These are phyloP conservation scores for Drosophila triauraria DNA, from an alignment of 1,140 invertebrate genomes.

Conservation along the genomic window DNA sequence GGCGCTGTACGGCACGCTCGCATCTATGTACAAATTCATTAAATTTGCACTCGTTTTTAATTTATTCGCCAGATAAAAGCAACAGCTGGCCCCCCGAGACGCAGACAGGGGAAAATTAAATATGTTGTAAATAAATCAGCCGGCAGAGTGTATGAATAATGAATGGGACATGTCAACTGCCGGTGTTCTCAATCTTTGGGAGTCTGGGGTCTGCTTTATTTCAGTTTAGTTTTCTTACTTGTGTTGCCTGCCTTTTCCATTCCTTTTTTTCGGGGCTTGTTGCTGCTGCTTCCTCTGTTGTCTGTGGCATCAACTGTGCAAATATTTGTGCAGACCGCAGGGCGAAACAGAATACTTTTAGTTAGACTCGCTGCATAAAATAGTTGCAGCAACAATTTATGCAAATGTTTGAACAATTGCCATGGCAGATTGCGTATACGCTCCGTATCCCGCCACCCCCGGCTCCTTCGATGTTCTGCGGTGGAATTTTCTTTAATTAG, in stretches of 20 bases:
- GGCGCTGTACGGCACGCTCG: neutral
- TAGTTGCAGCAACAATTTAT: constrained; percentile 58
- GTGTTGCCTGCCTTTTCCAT: neutral
- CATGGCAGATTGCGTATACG: constrained; percentile 17
- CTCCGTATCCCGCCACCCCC: neutral
- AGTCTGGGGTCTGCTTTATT: constrained; percentile 3
- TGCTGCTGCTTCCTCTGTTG: neutral
- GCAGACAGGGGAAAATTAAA: constrained; percentile 51
- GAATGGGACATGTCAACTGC: constrained; percentile 31
- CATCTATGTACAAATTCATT: constrained; percentile 31
- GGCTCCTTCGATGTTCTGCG: constrained; percentile 21
- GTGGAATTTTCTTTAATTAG: constrained; percentile 70
- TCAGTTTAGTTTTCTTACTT: constrained; percentile 21
- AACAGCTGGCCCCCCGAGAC: constrained; percentile 36
- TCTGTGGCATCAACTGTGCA: constrained; percentile 15
- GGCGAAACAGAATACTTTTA: constrained; percentile 43
- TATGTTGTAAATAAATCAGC: constrained; percentile 65
- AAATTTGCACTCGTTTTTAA: constrained; percentile 51
- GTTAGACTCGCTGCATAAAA: constrained; percentile 34
- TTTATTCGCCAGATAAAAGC: constrained; percentile 57
- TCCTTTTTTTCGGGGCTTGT: neutral
- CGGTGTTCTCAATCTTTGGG: constrained; percentile 10
- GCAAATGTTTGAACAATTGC: constrained; percentile 47
- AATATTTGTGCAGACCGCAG: constrained; percentile 37
- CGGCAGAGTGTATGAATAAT: constrained; percentile 43